Base-by-base conservation (phyloP, 2,797 vertebrate genomes). In the Sebastes elongatus region DNA sequence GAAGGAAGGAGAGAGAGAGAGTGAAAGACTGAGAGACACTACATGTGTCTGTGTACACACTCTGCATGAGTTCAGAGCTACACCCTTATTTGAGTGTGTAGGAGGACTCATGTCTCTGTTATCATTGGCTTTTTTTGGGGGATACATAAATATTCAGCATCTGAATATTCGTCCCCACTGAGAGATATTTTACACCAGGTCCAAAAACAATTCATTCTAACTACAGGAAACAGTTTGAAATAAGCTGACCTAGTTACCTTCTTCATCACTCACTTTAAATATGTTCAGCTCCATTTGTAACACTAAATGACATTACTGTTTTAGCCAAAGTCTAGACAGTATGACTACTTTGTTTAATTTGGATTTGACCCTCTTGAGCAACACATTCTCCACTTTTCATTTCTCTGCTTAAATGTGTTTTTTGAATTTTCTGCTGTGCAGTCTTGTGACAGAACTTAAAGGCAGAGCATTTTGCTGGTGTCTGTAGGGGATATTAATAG, bases 401-500 rank as follows among this genome's bases (percentile, higher is more conserved):
- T 87, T 90, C 46, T 76, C 28, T 60, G 27, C 55, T 74, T 28
- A 82, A 82, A 76, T 81, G 35, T 80, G 52, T 73, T 72, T 63
- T 79, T 80, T 71, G 46, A 59, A 81, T 70, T 70, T 78, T 75
- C 69, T 84, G 63, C 90, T 57, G 60, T 53, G 66, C 30, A 76
- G 81, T 79, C 81, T 76, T 88, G 71, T 63, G 76, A 71, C 80
- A 84, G 87, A 90, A 76, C 49, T 75, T 77, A 72, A 87, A 92
- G 85, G 86, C 79, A 83, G 66, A 88, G 80, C 76, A 14, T 90
- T 90, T 87, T 90, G 85, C 92, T 88, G 76, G 78, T 91, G 95
- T 95, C 94, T 95, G 92, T 78, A 83, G 87, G 88, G 92, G 91
- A 95, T 95, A 96, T 96, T 95, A 95, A 96, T 96, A 96, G 92